A percentile compares a stretch with the other conserved stretches of the same genome.
Conservation (phyloP, 1,140 invertebrate genomes). For the Meloidogyne chitwoodi region DNA sequence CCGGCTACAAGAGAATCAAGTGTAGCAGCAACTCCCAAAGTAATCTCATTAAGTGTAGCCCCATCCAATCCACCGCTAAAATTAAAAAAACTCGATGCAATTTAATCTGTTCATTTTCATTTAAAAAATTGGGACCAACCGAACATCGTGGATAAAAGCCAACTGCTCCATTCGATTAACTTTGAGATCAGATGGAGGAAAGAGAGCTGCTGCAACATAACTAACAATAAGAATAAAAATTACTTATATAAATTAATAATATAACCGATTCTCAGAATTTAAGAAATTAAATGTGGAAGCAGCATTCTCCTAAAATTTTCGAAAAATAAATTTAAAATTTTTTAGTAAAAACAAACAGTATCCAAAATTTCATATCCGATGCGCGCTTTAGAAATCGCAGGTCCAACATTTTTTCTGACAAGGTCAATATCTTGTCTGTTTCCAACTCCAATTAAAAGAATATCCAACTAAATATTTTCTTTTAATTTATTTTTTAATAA, state of each 20-base stretch:
- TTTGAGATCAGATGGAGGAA: slow-evolving; percentile 67
- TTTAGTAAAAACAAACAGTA: slow-evolving; percentile 64
- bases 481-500: neutral
- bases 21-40: neutral
- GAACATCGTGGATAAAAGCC: neutral
- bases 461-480: slow-evolving; percentile 66
- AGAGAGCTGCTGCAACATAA: slow-evolving; percentile 72
- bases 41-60: neutral
- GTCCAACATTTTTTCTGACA: slow-evolving; percentile 62
- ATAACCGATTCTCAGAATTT: slow-evolving; percentile 62
- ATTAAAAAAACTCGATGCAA: too few species aligned
- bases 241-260: neutral
- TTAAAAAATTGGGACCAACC: neutral
- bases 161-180: slow-evolving; percentile 57
- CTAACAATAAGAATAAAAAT: slow-evolving; percentile 66
- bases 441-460: slow-evolving; percentile 75
- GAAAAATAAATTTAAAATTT: neutral
- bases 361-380: slow-evolving; percentile 72
- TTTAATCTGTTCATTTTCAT: neutral
- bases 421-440: slow-evolving; percentile 61
- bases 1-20: neutral
- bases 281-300: slow-evolving; percentile 79
- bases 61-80: neutral
- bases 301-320: slow-evolving; percentile 66
- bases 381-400: slow-evolving; percentile 65